Conservation (phyloP, 2,797 vertebrate species). For the Epinephelus malabaricus region DNA sequence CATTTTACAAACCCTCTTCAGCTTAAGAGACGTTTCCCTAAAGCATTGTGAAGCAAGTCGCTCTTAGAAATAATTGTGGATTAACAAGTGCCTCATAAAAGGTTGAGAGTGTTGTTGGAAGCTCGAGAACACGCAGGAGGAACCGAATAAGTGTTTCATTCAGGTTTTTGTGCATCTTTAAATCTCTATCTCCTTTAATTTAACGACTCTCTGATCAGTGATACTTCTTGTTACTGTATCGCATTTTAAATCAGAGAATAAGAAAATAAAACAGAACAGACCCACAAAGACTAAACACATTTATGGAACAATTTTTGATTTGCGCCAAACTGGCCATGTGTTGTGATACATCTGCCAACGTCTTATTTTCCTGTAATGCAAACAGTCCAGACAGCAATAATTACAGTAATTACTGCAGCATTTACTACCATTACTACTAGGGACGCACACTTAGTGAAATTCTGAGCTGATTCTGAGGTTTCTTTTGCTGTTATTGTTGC, state of each 20-base stretch:
- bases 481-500: too few relatives aligned
- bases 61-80: neutral
- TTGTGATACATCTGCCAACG: conserved; percentile 13
- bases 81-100: neutral
- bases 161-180: neutral
- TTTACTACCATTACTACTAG: neutral
- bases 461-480: too few relatives aligned
- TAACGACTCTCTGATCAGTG: neutral
- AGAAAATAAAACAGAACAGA: neutral
- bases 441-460: too few relatives aligned
- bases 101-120: neutral
- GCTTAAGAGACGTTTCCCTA: neutral
- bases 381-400: neutral
- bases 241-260: neutral
- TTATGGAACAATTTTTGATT: neutral
- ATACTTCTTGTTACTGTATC: neutral
- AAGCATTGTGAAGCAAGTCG: neutral
- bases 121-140: neutral
- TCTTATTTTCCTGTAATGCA: conserved; percentile 7
- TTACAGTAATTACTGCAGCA: neutral
- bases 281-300: neutral
- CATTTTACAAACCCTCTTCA: neutral
- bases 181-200: neutral
- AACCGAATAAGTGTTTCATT: neutral
- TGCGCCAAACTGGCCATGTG: conserved; percentile 11